Evolutionary conservation across 2,888 invertebrate genomes (phyloP).

Genomic region (Hirudinaria manillensis): DNA sequence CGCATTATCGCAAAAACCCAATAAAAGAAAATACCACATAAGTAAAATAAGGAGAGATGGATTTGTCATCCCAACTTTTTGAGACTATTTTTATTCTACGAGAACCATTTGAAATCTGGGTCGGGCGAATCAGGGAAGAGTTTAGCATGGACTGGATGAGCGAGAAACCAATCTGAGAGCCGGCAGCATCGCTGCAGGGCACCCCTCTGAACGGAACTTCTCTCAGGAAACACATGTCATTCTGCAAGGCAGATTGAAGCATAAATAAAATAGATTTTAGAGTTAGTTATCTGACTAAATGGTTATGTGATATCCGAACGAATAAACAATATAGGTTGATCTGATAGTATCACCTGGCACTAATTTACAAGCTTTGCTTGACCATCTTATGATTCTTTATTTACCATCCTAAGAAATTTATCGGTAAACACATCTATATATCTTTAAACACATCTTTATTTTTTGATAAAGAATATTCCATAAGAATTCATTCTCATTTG

Average conservation of each 20-base stretch:
- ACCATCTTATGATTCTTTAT: too few relatives aligned
- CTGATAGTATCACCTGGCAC: too few relatives aligned
- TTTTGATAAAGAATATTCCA: too few relatives aligned
- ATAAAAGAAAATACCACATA: slow-evolving; percentile 43
- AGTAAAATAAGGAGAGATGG: slow-evolving; percentile 50
- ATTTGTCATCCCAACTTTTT: slow-evolving; percentile 45
- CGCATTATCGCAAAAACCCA: not conserved
- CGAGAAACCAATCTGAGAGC: slow-evolving; percentile 42
- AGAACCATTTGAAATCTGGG: not conserved
- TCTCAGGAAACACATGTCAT: slow-evolving; percentile 44
- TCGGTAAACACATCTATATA: too few relatives aligned
- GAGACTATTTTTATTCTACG: slow-evolving; percentile 41
- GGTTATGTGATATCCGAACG: not conserved
- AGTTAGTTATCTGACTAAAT: not conserved
- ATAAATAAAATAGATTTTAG: not conserved
- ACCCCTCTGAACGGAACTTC: slow-evolving; percentile 52
- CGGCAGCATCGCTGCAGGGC: slow-evolving; percentile 54
- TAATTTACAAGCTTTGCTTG: too few relatives aligned
- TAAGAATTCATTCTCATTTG: too few relatives aligned
- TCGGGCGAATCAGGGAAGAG: slow-evolving; percentile 35
- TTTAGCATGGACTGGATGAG: slow-evolving; percentile 32
- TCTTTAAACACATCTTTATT: too few relatives aligned
- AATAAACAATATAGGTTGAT: too few relatives aligned
- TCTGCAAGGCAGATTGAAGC: slow-evolving; percentile 10
- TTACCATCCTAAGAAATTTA: too few relatives aligned